Evolutionary conservation across 2,797 vertebrate genomes (phyloP).

Genomic region (Hirundo rustica): DNA sequence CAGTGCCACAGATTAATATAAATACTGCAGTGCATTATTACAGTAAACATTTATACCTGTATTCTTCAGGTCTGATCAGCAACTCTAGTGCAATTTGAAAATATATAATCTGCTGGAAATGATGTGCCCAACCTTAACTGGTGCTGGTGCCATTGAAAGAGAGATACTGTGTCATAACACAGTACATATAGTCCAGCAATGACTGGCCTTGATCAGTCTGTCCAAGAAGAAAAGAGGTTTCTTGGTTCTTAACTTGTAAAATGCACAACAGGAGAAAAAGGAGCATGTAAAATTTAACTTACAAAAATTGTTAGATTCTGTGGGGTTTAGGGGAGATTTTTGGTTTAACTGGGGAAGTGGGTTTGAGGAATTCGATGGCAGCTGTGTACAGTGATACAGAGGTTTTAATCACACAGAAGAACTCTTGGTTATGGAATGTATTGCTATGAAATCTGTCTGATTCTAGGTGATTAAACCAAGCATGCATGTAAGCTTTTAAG

Average conservation of each 20-base stretch:
- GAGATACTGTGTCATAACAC: not conserved
- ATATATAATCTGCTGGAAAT: not conserved
- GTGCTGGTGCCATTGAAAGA: slow-evolving; percentile 1
- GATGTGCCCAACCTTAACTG: not conserved
- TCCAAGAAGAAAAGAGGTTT: slow-evolving; percentile 19
- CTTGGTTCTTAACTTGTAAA: not conserved
- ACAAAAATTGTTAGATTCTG: not conserved
- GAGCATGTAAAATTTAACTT: not conserved
- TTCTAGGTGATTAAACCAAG: not conserved
- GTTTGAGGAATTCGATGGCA: not conserved
- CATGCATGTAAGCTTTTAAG: not conserved
- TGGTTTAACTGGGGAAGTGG: not conserved
- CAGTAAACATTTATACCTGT: not conserved
- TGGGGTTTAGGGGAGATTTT: not conserved
- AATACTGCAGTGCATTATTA: not conserved
- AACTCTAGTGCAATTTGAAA: slow-evolving; percentile 1
- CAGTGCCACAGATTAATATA: not conserved
- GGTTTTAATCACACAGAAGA: not conserved
- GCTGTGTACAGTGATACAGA: not conserved
- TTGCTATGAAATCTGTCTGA: not conserved
- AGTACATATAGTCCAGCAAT: not conserved
- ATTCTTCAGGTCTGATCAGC: slow-evolving; percentile 23
- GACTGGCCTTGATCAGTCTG: not conserved
- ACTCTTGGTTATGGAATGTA: not conserved
- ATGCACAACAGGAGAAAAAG: not conserved